Evolutionary conservation across 1,140 invertebrate genomes (phyloP), one percentile per base, ranked within the genome.

Genomic region (Holcopasites calliopsidis): DNA sequence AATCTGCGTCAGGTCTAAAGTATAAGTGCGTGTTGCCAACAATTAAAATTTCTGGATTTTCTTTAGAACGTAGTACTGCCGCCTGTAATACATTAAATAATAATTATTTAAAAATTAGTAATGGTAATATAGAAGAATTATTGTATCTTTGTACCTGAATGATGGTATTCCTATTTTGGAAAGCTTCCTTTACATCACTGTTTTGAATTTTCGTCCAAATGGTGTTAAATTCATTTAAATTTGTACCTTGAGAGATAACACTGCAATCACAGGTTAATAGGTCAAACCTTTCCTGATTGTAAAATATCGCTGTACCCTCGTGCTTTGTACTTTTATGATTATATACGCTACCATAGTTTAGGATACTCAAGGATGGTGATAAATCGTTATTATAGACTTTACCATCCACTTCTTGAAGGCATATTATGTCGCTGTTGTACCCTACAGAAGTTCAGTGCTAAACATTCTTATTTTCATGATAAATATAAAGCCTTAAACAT

Each of bases 11-110:
- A 2, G 97, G 96, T 87, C 97, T 96, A 87, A 98, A 99, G 89
- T 97, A 99, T 21, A 99, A 93, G 93, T 99, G 98, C 0, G 97
- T 98, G 86, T 98, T 98, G 28, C 94, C 97, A 61, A 98, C 92
- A 66, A 97, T 87, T 40, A 97, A 70, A 64, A 94, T 90, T 84
- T 95, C 92, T 66, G 92, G 91, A 83, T 93, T 92, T 33, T 95
- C 93, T 58, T 93, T 87, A 8, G 93, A 94, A 85, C 94, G 91
- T 58, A 97, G 90, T 40, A 94, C 85, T 33, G 93, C 89, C 18
- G 93, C 92, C 94, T 95, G 79, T 11, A 87, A 85, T 52, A 74
- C 68, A 6, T 42, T n/a, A 2, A n/a, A 8, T 33, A 54, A 8
- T n/a, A 38, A 26, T 38, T 42, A 52, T 10, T 2, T 31, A 35